Evolutionary conservation across 2,797 vertebrate species (phyloP), one percentile per base, ranked within the genome.

Genomic region (Silurus aristotelis): DNA sequence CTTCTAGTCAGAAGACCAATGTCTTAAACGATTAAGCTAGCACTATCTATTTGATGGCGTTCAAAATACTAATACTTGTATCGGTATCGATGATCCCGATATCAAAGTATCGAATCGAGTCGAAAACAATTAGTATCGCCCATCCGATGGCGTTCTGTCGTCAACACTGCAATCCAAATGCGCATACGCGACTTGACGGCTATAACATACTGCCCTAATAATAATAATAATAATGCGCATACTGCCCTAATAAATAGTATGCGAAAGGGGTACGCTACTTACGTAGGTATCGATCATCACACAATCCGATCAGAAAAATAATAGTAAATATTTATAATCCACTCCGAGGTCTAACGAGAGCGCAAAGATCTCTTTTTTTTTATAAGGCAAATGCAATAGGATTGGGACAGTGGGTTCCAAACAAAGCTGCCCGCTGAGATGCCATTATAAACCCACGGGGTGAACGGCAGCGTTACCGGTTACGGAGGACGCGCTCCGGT

Each of bases 381-480:
- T 13, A 68, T 56, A 70, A 15, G 10, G 8, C 46, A 43, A 31
- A n/a, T 7, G 48, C 6, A 52, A 52, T 52, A 67, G n/a, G 46
- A 20, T 83, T n/a, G 20, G 61, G 48, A 9, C 43, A 48, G 2
- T 63, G 82, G 70, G 6, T 55, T 67, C 22, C 14, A 85, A 72
- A 72, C 14, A 13, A 48, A 63, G 43, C 70, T 75, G 52, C 48
- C 12, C 2, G 61, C 52, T 84, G 61, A 31, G 68, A 86, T 71
- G 60, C 27, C 46, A 27, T 71, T 8, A 52, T 52, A 52, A 52
- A 72, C 19, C 63, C 6, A 17, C 43, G 19, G 2, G 20, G 6
- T 70, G 7, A 43, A 64, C 48, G 10, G 8, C 64, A 61, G 13
- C 3, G 38, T 87, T 72, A 84, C 93, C 94, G 89, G 89, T 90